Conservation (phyloP, 2,113 vertebrate species). For the Calidris pygmaea region DNA sequence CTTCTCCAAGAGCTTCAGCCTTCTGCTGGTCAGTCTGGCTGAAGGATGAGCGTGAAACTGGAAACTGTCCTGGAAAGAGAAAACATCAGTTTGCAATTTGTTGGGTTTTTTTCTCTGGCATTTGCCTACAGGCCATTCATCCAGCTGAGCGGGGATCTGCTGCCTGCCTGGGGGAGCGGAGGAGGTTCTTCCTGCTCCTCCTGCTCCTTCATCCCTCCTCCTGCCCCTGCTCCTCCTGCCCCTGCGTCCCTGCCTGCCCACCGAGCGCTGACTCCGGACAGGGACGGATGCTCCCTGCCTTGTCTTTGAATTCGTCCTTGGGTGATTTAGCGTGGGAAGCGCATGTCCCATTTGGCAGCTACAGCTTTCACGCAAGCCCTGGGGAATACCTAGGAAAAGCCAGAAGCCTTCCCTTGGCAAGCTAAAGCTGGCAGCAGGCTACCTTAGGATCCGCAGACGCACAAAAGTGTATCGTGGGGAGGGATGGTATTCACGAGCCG, state of each 20-base stretch:
- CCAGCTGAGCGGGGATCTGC: rapidly evolving
- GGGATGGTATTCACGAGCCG: neutral
- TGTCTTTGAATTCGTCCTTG: neutral
- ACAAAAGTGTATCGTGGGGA: rapidly evolving
- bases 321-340: neutral
- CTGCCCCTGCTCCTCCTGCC: neutral
- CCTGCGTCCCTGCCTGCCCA: neutral
- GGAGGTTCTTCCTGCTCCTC: neutral
- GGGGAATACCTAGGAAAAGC: neutral
- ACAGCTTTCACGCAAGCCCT: neutral
- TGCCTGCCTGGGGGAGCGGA: neutral
- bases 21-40: neutral
- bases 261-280: neutral
- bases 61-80: neutral
- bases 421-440: neutral
- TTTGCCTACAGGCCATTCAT: neutral
- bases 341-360: neutral
- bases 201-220: neutral
- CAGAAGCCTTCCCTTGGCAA: neutral
- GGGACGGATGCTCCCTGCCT: neutral
- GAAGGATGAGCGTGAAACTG: neutral
- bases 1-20: neutral
- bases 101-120: neutral
- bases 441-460: neutral
- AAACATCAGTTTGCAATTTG: neutral